These are phyloP conservation scores for Arothron firmamentum DNA, from an alignment of 2,113 vertebrate species.

Conservation along the genomic window DNA sequence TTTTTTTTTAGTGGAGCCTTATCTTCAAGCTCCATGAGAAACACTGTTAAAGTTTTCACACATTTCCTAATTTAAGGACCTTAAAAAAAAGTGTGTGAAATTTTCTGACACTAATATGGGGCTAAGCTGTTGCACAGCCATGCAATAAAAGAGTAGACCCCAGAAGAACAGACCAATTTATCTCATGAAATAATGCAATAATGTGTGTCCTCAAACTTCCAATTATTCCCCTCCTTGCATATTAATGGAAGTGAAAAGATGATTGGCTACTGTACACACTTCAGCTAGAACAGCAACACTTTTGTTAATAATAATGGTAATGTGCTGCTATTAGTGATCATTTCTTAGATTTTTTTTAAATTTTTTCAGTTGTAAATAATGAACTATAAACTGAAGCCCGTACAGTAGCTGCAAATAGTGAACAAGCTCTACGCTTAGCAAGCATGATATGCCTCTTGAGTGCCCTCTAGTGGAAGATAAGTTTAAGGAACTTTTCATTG, in stretches of 20 bases:
- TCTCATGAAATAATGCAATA: constrained; percentile 4
- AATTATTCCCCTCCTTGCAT: neutral
- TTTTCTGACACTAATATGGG: constrained; percentile 40
- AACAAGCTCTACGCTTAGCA: too few relatives aligned
- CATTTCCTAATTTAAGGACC: constrained; percentile 40
- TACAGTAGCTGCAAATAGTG: too few relatives aligned
- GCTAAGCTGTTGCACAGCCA: constrained; percentile 21
- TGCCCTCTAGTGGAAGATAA: too few relatives aligned
- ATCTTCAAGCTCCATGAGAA: constrained; percentile 44
- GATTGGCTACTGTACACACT: neutral
- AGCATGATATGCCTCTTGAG: too few relatives aligned
- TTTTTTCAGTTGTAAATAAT: too few relatives aligned
- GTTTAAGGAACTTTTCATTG: too few relatives aligned
- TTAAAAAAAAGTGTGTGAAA: constrained; percentile 19
- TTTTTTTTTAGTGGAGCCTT: constrained; percentile 23
- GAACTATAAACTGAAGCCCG: too few relatives aligned
- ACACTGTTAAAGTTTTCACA: constrained; percentile 18
- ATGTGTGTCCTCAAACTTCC: neutral
- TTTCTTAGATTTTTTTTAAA: too few relatives aligned
- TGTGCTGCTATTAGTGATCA: too few relatives aligned
- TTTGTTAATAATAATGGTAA: too few relatives aligned
- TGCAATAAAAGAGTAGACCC: constrained; percentile 23
- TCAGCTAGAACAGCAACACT: neutral
- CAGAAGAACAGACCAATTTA: constrained; percentile 21
- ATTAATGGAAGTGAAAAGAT: neutral